These are phyloP conservation scores for Lithosia quadra DNA, from an alignment of 2,888 invertebrate species.

Conservation along the genomic window DNA sequence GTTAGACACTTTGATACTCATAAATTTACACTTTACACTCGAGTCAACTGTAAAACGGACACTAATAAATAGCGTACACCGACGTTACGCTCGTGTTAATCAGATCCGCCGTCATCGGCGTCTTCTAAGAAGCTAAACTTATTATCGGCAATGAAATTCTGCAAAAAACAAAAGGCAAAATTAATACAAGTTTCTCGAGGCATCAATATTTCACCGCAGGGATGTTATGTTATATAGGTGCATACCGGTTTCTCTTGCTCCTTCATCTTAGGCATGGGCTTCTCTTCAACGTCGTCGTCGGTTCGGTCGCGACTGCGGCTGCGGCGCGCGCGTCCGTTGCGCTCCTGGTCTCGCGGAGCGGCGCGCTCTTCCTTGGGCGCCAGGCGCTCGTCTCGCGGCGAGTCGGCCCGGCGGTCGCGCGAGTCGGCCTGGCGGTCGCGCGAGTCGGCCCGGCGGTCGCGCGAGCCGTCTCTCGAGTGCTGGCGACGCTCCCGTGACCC, in stretches of 20 bases:
- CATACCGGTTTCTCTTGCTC: constrained; percentile 91
- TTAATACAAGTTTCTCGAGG: not conserved
- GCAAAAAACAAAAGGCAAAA: constrained; percentile 55
- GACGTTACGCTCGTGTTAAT: constrained; percentile 64
- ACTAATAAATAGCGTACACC: constrained; percentile 65
- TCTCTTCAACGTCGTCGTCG: constrained; percentile 67
- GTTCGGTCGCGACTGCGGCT: constrained; percentile 72
- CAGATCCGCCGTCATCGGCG: constrained; percentile 86
- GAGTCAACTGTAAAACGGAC: constrained; percentile 73
- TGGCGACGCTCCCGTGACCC: constrained; percentile 31
- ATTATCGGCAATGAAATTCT: constrained; percentile 92
- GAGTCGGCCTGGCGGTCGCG: not conserved
- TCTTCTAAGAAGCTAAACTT: constrained; percentile 92
- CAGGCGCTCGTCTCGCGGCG: constrained; percentile 3
- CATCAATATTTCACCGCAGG: not conserved
- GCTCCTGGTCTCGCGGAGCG: constrained; percentile 10
- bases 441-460: not conserved
- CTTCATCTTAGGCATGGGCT: constrained; percentile 90
- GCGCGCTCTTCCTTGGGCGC: constrained; percentile 18
- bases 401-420: not conserved
- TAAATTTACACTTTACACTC: constrained; percentile 85
- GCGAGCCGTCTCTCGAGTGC: not conserved
- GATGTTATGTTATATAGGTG: constrained; percentile 34
- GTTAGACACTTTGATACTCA: constrained; percentile 76
- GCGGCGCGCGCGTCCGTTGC: constrained; percentile 67